Percentiles rank a stretch among this genome's conserved stretches.
Conservation (phyloP, 2,888 invertebrate genomes). For the Euzetes globulus region DNA sequence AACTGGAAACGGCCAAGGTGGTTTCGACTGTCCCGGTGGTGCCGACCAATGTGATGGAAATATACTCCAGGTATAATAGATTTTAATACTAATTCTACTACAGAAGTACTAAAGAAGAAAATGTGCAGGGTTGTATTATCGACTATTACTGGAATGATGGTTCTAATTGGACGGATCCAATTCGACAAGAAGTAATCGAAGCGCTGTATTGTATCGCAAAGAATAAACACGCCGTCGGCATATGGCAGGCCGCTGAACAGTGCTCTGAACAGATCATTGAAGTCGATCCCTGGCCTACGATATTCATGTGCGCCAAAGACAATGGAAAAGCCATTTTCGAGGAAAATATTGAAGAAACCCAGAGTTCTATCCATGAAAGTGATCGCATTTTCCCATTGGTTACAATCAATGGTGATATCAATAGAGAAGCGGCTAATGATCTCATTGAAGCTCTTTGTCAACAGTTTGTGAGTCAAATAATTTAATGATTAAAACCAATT, state of each 20-base stretch:
- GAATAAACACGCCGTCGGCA: conserved; percentile 17
- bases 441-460: not conserved
- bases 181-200: conserved; percentile 30
- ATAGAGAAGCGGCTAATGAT: not conserved
- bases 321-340: not conserved
- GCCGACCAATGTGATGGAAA: conserved; percentile 12
- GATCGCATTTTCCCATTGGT: conserved; percentile 13
- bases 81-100: not conserved
- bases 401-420: not conserved
- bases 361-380: not conserved
- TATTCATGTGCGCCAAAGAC: not conserved
- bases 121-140: conserved; percentile 27
- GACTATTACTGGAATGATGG: conserved; percentile 32
- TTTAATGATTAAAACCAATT: no score
- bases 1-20: not conserved
- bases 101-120: not conserved
- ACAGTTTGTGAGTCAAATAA: conserved; percentile 13
- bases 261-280: conserved; percentile 25
- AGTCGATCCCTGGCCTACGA: conserved; percentile 20
- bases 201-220: conserved; percentile 25
- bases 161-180: conserved; percentile 22
- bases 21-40: conserved; percentile 12
- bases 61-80: conserved; percentile 7
- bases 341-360: conserved; percentile 6
- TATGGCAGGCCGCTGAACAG: not conserved